Conservation (phyloP, 2,113 vertebrate genomes). For the Garra rufa region DNA sequence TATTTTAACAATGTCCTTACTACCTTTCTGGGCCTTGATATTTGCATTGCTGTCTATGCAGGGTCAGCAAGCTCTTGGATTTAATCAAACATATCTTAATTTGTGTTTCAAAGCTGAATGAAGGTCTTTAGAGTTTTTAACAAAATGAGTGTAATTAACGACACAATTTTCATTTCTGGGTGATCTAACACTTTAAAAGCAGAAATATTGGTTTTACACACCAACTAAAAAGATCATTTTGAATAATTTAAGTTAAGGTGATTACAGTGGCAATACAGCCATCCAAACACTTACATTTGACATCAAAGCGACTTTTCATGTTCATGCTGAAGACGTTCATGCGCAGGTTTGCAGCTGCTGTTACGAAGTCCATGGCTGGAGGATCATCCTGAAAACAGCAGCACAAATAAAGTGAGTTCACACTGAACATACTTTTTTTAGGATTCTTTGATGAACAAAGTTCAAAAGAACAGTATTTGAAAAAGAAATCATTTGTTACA, state of each 20-base stretch:
- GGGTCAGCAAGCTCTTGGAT: no score
- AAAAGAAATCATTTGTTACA: neutral
- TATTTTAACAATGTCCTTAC: no score
- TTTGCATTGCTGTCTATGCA: no score
- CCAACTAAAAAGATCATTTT: neutral
- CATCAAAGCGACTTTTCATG: constrained; percentile 97
- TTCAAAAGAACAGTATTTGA: neutral
- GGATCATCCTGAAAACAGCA: constrained; percentile 84
- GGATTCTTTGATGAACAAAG: neutral
- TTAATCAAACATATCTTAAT: no score
- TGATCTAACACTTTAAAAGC: no score
- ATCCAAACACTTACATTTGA: constrained; percentile 88
- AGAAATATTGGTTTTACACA: neutral
- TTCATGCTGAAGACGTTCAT: constrained; percentile 99
- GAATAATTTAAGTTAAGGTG: neutral
- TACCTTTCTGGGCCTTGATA: no score
- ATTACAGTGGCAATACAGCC: neutral
- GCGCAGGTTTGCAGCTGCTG: constrained; percentile 91
- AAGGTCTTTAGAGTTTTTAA: no score
- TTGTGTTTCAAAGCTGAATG: no score
- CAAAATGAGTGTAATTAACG: no score
- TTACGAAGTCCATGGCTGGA: constrained; percentile 97
- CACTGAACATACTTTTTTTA: neutral
- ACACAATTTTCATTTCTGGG: no score
- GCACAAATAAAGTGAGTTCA: neutral